phyloP scores from a whole-genome alignment of 2,797 vertebrate genomes.

The Lemur catta region DNA sequence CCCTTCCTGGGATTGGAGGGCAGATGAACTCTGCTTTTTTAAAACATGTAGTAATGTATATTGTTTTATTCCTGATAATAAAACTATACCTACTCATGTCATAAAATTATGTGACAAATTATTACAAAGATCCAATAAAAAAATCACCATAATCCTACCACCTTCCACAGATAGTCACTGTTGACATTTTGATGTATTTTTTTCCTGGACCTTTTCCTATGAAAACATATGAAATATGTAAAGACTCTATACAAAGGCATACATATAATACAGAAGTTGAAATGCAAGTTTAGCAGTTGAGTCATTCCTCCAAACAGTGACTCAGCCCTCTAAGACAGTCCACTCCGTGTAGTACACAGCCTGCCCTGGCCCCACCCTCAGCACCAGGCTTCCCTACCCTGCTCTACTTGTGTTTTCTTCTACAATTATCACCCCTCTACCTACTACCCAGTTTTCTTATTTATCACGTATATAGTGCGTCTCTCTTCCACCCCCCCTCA shows the following conservation, averaged over 20 bases:
- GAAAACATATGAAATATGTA: neutral
- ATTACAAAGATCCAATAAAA: neutral
- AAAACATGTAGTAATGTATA: neutral
- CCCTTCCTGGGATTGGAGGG: neutral
- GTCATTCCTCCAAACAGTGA: neutral
- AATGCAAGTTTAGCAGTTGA: neutral
- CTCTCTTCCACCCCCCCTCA: neutral
- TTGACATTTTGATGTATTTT: neutral
- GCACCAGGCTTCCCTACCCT: neutral
- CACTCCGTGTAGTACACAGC: neutral
- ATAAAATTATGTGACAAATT: conserved; percentile 14
- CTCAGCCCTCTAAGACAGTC: neutral
- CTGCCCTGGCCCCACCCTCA: neutral
- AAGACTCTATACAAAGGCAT: neutral
- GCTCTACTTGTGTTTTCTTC: neutral
- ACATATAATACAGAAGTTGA: neutral
- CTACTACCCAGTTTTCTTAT: neutral
- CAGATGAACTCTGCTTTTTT: neutral
- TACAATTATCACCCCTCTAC: neutral
- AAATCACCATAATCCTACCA: neutral
- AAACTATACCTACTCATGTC: neutral
- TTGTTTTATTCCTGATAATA: neutral
- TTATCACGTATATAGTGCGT: neutral
- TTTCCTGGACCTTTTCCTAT: neutral
- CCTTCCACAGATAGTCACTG: neutral